Conservation (phyloP, 2,113 vertebrate species). For the Megatriorchis doriae region DNA sequence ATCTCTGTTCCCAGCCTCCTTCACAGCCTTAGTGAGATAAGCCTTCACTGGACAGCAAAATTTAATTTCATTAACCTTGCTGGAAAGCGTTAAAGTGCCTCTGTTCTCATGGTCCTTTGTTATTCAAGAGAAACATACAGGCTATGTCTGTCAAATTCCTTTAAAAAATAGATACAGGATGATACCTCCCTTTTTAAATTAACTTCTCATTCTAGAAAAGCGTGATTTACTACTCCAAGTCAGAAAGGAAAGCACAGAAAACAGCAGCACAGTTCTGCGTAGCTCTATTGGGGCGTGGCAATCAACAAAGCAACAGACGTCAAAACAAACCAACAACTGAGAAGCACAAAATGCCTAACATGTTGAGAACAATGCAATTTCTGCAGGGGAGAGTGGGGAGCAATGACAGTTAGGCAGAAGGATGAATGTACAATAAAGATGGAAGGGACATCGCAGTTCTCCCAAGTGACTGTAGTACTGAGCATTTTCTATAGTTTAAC, state of each 20-base stretch:
- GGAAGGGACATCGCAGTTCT: background rate
- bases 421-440: background rate
- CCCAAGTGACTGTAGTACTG: background rate
- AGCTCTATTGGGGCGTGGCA: accelerated
- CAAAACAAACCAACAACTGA: background rate
- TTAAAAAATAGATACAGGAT: background rate
- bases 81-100: background rate
- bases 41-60: background rate
- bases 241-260: background rate
- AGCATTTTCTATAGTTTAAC: background rate
- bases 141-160: background rate
- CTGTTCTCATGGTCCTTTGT: background rate
- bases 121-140: background rate
- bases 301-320: background rate
- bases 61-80: background rate
- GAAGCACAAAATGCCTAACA: background rate
- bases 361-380: accelerated
- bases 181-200: background rate
- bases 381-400: background rate
- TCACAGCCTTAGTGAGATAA: background rate
- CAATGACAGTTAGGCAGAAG: background rate
- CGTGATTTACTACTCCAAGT: background rate
- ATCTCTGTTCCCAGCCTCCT: background rate
- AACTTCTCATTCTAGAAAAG: background rate
- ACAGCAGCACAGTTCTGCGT: accelerated